Evolutionary conservation across 2,797 vertebrate species (phyloP).

Genomic region (Typhlichthys subterraneus): DNA sequence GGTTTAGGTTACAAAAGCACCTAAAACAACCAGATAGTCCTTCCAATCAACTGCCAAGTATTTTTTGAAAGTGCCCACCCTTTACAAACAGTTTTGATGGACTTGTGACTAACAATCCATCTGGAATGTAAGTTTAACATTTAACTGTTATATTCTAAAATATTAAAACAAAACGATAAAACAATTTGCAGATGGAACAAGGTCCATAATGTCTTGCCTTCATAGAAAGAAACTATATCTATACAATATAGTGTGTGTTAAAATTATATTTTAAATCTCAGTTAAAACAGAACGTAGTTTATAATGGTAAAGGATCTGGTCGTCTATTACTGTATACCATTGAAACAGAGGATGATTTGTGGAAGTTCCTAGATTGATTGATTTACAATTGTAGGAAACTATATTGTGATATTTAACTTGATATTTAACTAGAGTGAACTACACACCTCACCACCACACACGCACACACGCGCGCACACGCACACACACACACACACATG

Average conservation of each 20-base stretch:
- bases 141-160: no score
- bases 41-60: no score
- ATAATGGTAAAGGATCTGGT: constrained; percentile 33
- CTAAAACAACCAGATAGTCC: no score
- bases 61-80: no score
- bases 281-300: constrained; percentile 51
- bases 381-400: constrained; percentile 32
- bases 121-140: no score
- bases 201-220: not conserved
- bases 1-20: no score
- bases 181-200: no score
- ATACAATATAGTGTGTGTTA: constrained; percentile 32
- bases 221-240: constrained; percentile 11
- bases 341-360: constrained; percentile 39
- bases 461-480: not conserved
- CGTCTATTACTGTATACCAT: constrained; percentile 43
- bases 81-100: no score
- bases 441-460: constrained; percentile 3
- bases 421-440: constrained; percentile 27
- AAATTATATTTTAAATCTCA: constrained; percentile 52
- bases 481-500: constrained; percentile 10
- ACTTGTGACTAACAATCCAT: no score
- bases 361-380: constrained; percentile 28
- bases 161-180: no score
- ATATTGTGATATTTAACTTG: constrained; percentile 23